phyloP scores from a whole-genome alignment of 2,113 vertebrate species.

The Puffinus mauretanicus region DNA sequence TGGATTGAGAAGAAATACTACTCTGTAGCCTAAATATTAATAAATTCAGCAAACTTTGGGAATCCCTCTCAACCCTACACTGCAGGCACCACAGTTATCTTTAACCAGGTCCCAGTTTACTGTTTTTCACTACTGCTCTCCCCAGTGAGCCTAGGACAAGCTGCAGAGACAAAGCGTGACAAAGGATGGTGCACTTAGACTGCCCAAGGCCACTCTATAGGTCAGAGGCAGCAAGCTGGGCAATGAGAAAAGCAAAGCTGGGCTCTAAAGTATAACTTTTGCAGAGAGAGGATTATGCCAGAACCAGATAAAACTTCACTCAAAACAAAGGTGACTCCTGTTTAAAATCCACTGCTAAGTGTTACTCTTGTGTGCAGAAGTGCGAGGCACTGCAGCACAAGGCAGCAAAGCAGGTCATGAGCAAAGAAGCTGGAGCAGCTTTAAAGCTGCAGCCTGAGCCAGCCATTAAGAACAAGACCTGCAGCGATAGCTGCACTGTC shows the following conservation, averaged over 20 bases:
- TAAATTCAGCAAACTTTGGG: background rate
- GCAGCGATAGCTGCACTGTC: background rate
- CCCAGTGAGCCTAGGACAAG: background rate
- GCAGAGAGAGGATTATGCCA: background rate
- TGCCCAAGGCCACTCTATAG: background rate
- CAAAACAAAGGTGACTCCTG: background rate
- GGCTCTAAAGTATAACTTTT: background rate
- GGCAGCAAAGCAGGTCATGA: background rate
- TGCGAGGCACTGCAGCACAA: rapidly evolving
- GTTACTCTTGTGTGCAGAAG: background rate
- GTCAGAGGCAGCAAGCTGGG: background rate
- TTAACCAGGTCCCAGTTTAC: background rate
- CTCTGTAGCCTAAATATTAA: background rate
- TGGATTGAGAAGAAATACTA: background rate
- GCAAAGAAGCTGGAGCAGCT: background rate
- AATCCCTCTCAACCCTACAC: background rate
- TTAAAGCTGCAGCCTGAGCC: background rate
- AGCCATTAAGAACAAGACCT: background rate
- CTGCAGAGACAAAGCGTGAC: background rate
- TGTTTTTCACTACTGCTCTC: background rate
- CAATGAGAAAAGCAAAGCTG: background rate
- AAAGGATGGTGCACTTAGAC: background rate
- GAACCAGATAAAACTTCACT: background rate
- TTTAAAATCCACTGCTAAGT: background rate
- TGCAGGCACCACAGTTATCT: background rate